Conservation (phyloP, 2,797 vertebrate species). For the Urosaurus nigricauda region DNA sequence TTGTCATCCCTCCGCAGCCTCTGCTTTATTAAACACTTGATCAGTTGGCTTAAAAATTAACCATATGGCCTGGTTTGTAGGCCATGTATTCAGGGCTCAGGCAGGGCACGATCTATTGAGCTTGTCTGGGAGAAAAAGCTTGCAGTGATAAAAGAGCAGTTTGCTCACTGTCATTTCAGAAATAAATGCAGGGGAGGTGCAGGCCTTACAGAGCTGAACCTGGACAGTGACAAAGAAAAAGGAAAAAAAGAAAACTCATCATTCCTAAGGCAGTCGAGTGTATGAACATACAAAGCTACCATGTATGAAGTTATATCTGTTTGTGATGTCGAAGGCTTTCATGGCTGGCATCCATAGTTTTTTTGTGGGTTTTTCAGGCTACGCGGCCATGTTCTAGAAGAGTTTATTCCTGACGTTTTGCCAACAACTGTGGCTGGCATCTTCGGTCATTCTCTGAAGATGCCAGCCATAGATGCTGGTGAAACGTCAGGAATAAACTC, state of each 20-base stretch:
- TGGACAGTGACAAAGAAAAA: neutral
- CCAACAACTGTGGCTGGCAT: too few species aligned
- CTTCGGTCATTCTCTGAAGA: too few species aligned
- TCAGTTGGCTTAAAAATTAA: conserved; percentile 83
- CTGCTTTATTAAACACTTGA: conserved; percentile 82
- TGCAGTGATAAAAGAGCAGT: conserved; percentile 74
- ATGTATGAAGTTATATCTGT: neutral
- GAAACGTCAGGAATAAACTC: too few species aligned
- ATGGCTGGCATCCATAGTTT: too few species aligned
- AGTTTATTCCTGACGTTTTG: too few species aligned
- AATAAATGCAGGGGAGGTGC: neutral
- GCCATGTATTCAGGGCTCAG: conserved; percentile 74
- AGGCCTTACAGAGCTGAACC: conserved; percentile 16
- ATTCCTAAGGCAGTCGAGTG: neutral
- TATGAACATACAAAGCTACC: neutral
- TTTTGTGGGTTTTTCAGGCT: too few species aligned
- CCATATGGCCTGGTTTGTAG: conserved; percentile 81
- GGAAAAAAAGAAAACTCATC: neutral
- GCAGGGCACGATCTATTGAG: conserved; percentile 80
- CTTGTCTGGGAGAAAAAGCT: conserved; percentile 71
- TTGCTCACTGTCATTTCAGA: conserved; percentile 52
- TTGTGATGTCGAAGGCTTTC: neutral
- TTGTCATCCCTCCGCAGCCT: conserved; percentile 64
- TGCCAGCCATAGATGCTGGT: too few species aligned
- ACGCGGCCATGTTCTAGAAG: too few species aligned